Conservation (phyloP, 2,797 vertebrate genomes). For the Pipistrellus pipistrellus region DNA sequence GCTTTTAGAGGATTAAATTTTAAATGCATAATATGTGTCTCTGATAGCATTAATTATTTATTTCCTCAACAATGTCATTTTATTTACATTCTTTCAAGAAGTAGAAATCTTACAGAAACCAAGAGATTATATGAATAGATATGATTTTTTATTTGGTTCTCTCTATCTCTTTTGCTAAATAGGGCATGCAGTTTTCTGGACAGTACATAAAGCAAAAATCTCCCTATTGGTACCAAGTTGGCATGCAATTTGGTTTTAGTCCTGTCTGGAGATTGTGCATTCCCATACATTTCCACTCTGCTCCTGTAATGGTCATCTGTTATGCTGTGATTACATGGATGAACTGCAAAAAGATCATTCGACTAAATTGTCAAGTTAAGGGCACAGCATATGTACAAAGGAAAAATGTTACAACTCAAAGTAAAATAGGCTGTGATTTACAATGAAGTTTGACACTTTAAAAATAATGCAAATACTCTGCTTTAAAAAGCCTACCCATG, state of each 20-base stretch:
- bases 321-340: conserved; percentile 82
- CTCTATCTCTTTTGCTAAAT: conserved; percentile 71
- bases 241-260: conserved; percentile 79
- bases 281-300: conserved; percentile 77
- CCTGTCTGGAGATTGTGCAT: conserved; percentile 64
- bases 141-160: conserved; percentile 68
- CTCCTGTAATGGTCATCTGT: conserved; percentile 82
- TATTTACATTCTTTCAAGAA: conserved; percentile 67
- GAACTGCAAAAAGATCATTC: conserved; percentile 72
- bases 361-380: conserved; percentile 79
- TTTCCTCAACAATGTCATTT: conserved; percentile 39
- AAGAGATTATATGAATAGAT: conserved; percentile 26
- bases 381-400: conserved; percentile 58
- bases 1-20: conserved; percentile 61
- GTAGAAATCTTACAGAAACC: conserved; percentile 52
- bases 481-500: conserved; percentile 61
- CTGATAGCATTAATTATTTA: conserved; percentile 66
- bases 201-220: conserved; percentile 57
- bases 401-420: conserved; percentile 79
- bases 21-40: conserved; percentile 37
- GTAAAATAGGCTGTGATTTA: conserved; percentile 68
- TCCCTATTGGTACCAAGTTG: conserved; percentile 47
- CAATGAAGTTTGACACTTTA: conserved; percentile 73
- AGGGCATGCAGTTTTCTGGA: conserved; percentile 28
- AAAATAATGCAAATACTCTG: conserved; percentile 71